These are phyloP conservation scores for Paratilapia polleni DNA, from an alignment of 2,113 vertebrate species.

Conservation along the genomic window DNA sequence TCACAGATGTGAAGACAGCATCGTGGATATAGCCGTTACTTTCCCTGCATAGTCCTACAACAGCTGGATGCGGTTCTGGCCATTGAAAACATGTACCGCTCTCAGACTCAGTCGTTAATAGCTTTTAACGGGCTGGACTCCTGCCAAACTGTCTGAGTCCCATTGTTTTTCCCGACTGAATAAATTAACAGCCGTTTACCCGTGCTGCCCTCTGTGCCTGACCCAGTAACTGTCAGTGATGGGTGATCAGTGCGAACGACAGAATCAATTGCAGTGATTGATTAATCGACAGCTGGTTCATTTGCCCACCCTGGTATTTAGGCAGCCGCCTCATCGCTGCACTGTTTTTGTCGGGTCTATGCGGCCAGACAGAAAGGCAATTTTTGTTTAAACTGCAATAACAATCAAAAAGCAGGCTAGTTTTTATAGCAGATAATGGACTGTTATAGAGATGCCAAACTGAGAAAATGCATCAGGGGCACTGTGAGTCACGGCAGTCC, in stretches of 20 bases:
- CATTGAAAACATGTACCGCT: background rate
- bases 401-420: background rate
- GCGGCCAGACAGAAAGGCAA: constrained; percentile 33
- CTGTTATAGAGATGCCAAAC: background rate
- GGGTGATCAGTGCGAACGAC: constrained; percentile 43
- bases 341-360: constrained; percentile 24
- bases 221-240: constrained; percentile 44
- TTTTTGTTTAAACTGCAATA: background rate
- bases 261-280: constrained; percentile 49
- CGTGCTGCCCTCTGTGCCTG: background rate
- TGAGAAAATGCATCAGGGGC: background rate
- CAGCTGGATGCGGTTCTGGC: background rate
- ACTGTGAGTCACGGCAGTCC: constrained; percentile 31
- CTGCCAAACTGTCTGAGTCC: constrained; percentile 41
- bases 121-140: constrained; percentile 34
- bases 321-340: background rate
- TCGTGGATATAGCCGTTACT: background rate
- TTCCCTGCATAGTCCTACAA: background rate
- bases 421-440: background rate
- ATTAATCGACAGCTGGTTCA: constrained; percentile 50
- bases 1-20: background rate
- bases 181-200: background rate
- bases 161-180: background rate
- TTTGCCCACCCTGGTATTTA: constrained; percentile 19
- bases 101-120: constrained; percentile 1